Evolutionary conservation across 1,140 invertebrate genomes (phyloP), one percentile per base, ranked within the genome.

Genomic region (Pseudomyrmex gracilis): DNA sequence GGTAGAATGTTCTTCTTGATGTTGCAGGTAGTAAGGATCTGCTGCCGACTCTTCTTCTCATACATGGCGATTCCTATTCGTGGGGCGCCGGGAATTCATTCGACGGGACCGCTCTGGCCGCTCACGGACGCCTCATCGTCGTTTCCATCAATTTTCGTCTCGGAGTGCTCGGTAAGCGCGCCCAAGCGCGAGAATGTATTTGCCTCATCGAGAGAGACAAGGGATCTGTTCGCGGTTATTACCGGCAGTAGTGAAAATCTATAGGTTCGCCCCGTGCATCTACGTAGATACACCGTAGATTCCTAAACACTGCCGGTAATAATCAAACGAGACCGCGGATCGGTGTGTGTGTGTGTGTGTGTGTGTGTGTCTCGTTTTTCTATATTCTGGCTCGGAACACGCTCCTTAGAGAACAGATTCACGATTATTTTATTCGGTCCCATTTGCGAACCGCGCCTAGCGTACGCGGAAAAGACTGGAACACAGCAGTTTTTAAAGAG

Each of bases 131-230:
- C 92, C 96, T 99, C 90, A 97, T 99, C 91, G 98, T 99, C 83
- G 97, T 99, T 91, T 98, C 98, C 88, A 97, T 99, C 92, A 99
- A 99, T 96, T 99, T 99, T 96, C 96, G 99, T 90, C 96, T 99
- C 77, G 99, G 99, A 78, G 97, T 99, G 88, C 96, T 99, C 92
- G 99, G 99, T 98, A 95, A 97, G 96, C 94, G 90, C n/a, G 17
- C 66, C 43, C 13, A 64, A 49, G 22, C 22, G 24, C 34, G 34
- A 34, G 34, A 5, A 34, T 34, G 7, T 34, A 34, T 34, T 34
- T 34, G 34, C 34, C 34, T 34, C 34, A 1, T 34, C 34, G 34
- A 34, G 34, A 34, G 34, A 34, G 34, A 34, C 34, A 34, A 34
- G 34, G 34, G 5, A 34, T 34, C 34, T 34, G 34, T 34, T 34